Conservation (phyloP, 2,797 vertebrate species). For the Amblyopsis hoosieri region DNA sequence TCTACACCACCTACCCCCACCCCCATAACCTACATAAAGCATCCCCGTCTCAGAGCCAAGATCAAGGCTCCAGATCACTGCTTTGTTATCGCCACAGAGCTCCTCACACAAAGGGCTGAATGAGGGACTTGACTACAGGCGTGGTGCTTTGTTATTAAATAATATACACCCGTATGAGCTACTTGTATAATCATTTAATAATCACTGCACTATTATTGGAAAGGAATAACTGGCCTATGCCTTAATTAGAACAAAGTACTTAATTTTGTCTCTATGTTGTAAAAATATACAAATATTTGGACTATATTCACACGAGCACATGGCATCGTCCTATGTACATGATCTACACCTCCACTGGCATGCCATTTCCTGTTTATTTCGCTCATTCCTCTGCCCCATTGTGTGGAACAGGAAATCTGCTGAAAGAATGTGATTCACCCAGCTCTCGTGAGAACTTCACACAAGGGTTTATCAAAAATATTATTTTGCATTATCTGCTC, state of each 20-base stretch:
- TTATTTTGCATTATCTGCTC: conserved; percentile 51
- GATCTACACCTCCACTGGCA: conserved; percentile 29
- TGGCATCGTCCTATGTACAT: background rate
- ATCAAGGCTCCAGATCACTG: conserved; percentile 39
- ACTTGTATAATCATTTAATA: conserved; percentile 1
- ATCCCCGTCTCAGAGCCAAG: conserved; percentile 24
- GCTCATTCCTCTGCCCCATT: conserved; percentile 34
- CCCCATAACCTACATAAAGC: conserved; percentile 42
- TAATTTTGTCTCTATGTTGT: too few relatives aligned
- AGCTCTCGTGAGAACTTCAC: conserved; percentile 31
- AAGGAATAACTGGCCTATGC: conserved; percentile 1
- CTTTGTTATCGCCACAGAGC: conserved; percentile 40
- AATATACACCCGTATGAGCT: conserved; percentile 10
- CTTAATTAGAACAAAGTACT: too few relatives aligned
- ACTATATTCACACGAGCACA: too few relatives aligned
- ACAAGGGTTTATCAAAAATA: conserved; percentile 60
- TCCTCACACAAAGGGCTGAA: conserved; percentile 1
- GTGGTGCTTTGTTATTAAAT: conserved; percentile 16
- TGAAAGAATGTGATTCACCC: conserved; percentile 59
- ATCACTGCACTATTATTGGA: conserved; percentile 12
- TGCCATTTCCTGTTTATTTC: conserved; percentile 65
- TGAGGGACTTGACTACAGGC: conserved; percentile 16
- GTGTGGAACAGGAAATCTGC: conserved; percentile 59
- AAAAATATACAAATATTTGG: too few relatives aligned
- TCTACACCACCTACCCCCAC: conserved; percentile 11